These are phyloP conservation scores for Pandemis cinnamomeana DNA, from an alignment of 2,888 invertebrate genomes.

Conservation along the genomic window DNA sequence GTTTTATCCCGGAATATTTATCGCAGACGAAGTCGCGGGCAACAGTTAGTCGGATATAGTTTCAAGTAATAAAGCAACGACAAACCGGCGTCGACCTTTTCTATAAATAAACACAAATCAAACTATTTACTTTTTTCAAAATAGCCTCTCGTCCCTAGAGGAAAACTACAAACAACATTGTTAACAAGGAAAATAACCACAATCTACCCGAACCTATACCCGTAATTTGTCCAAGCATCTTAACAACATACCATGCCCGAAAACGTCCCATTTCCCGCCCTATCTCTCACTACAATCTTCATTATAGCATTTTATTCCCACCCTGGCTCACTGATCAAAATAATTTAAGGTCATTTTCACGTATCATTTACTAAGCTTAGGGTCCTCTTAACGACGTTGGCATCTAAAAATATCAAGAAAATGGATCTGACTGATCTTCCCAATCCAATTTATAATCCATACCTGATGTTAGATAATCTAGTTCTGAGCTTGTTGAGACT, in stretches of 20 bases:
- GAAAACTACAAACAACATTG: slow-evolving; percentile 1
- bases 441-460: slow-evolving; percentile 23
- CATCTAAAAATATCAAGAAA: slow-evolving; percentile 29
- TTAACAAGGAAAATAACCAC: not conserved
- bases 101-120: too few relatives aligned
- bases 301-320: slow-evolving; percentile 24
- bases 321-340: slow-evolving; percentile 30
- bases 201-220: not conserved
- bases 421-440: slow-evolving; percentile 2
- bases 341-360: slow-evolving; percentile 38
- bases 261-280: slow-evolving; percentile 23
- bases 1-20: too few relatives aligned
- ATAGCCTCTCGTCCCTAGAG: not conserved
- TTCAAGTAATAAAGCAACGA: too few relatives aligned
- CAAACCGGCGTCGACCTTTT: too few relatives aligned
- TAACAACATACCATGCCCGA: slow-evolving; percentile 1
- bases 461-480: not conserved
- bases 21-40: too few relatives aligned
- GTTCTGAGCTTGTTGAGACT: not conserved
- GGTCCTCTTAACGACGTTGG: slow-evolving; percentile 4
- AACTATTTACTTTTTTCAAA: too few relatives aligned
- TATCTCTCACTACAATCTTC: slow-evolving; percentile 31
- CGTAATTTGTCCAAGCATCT: slow-evolving; percentile 1
- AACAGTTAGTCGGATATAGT: too few relatives aligned
- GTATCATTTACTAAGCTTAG: slow-evolving; percentile 35